Base-by-base conservation (phyloP, 2,113 vertebrate species). In the Atractosteus spatula region DNA sequence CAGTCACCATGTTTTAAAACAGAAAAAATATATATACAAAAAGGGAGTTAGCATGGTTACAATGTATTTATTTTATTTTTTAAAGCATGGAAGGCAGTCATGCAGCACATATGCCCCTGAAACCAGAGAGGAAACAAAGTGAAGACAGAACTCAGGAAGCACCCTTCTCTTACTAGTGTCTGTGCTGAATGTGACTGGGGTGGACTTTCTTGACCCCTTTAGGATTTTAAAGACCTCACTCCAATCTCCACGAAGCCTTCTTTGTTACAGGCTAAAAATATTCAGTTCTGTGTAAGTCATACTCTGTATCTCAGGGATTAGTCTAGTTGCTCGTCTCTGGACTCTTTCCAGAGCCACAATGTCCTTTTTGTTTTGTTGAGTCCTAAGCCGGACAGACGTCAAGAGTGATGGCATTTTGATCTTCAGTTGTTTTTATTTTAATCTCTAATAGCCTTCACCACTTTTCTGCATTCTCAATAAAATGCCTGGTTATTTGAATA, bases 301-400 rank as follows among this genome's bases (percentile, higher is more conserved):
- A 79, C 76, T 73, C 80, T 69, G 82, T 80, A 79, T 81, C 76
- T 12, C 62, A 68, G 83, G 83, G 79, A 86, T 87, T 81, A 83
- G 76, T 68, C 75, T 63, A 69, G 71, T 70, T 72, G 70, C 75
- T 81, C 71, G 74, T 84, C 76, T 80, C 83, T 89, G 85, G 85
- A 76, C 56, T 54, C 45, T 55, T 66, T 86, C 83, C 81, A 83
- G 83, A 67, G 80, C 74, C 17, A 64, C 74, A 79, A 74, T 75
- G 70, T 78, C 72, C 80, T 68, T 83, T 77, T 81, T 76, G 75
- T 77, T 69, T 66, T 73, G 81, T 71, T 75, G 78, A 79, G 78
- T 79, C 77, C 72, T 77, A 84, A 71, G 79, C 87, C 82, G 78
- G 69, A 44, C 76, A 79, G 74, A 71, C 77, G 67, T 66, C 62